Base-by-base conservation (phyloP, 2,113 vertebrate genomes). In the Strigops habroptila region DNA sequence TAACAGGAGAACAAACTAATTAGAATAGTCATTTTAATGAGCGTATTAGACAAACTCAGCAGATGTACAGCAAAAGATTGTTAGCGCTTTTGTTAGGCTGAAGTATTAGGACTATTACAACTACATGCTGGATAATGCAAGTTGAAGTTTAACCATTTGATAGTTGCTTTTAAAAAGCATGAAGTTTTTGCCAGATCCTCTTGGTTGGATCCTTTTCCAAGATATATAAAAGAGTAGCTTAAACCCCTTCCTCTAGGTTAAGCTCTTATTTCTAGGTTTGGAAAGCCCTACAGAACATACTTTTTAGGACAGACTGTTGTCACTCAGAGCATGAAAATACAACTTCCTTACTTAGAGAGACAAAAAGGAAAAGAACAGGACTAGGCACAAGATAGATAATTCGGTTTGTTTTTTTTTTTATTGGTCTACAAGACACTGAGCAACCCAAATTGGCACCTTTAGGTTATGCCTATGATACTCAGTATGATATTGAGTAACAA, bases 1-100 rank as follows among this genome's bases (percentile, higher is more conserved):
- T 91, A 93, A 71, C 67, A 77, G 43, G 24, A 79, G 14, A 91
- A 51, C 39, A 95, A 90, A 35, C 11, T 88, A 93, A 92, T 87
- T 89, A 85, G 18, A 46, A 39, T 57, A 13, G 31, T 35, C 24
- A 35, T 77, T 93, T 63, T 95, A 95, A 89, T 89, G 64, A 96
- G 24, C 27, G 27, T 77, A 25, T 82, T 68, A 82, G 74, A 93
- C 69, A 85, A 78, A 92, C 68, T 93, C 17, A 64, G n/a, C 30
- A 91, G 82, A 86, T n/a, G 77, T 59, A 43, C 18, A 81, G 14
- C 8, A 92, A 92, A 94, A 91, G 1, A 49, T 78, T 33, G 68
- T 62, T 87, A 78, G 44, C 48, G 28, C 1, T 37, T 91, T 86
- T 59, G 17, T 37, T 62, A 88, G 39, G 41, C 49, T 95, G 44